Base-by-base conservation (phyloP, 2,888 invertebrate genomes). In the Ethmia dodecea region DNA sequence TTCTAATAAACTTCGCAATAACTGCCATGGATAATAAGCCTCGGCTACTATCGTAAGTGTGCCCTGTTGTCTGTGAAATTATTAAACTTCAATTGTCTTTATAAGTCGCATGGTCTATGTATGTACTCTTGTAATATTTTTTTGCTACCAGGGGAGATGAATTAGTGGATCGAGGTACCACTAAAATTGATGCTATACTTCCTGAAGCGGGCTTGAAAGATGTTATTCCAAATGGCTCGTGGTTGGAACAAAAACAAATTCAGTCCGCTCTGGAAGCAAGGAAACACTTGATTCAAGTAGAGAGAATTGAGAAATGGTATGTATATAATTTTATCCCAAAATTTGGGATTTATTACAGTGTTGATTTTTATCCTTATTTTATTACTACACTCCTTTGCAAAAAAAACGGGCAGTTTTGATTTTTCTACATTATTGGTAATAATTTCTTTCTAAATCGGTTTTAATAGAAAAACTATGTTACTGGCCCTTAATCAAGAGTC, bases 241-340 rank as follows among this genome's bases (percentile, higher is more conserved):
- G 89, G 89, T 57, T 90, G 8, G 88, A 90, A 47, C 74, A 86
- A 41, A 88, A 89, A 62, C 89, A 89, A 52, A 75, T 89, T 36
- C 87, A 90, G 50, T 79, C 86, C 24, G 81, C 88, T 6, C 56
- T 90, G 24, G 87, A 86, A 38, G 80, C 81, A 5, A 74, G 87
- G 18, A 89, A 86, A 52, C 70, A 77, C 24, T 55, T 90, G 13
- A 59, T 90, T 28, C 84, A 77, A 50, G 77, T 87, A 1, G 87
- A 89, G 51, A 81, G 89, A 47, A 88, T 90, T 39, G 89, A 90
- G 43, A 88, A 89, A 60, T 53, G 65, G 88, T 88, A 66, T 52
- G 55, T 43, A 10, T 18, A 8, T 5, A 5, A 5, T 18, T 8
- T 18, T n/a, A n/a, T n/a, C n/a, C n/a, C n/a, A n/a, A n/a, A n/a